Evolutionary conservation across 2,888 invertebrate species (phyloP).

Genomic region (Deilephila porcellus): DNA sequence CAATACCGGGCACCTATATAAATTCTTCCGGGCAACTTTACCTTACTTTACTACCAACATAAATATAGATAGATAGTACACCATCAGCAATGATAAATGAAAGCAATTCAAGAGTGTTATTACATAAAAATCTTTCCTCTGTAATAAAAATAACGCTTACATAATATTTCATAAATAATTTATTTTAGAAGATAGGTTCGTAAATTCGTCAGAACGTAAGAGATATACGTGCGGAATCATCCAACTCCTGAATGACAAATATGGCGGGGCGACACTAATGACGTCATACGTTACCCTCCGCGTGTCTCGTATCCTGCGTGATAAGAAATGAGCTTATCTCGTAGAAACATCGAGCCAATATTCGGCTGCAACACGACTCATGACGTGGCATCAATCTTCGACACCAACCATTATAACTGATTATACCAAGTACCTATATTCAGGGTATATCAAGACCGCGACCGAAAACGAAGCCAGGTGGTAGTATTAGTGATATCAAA

Average conservation of each 20-base stretch:
- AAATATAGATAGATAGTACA: too few species aligned
- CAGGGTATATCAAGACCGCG: too few species aligned
- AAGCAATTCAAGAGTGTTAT: too few species aligned
- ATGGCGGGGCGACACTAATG: constrained; percentile 46
- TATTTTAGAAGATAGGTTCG: not conserved
- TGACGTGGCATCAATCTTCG: not conserved
- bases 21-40: too few species aligned
- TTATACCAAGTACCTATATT: not conserved
- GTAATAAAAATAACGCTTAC: not conserved
- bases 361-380: constrained; percentile 46
- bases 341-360: constrained; percentile 62
- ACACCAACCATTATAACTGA: not conserved
- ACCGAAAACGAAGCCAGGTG: too few species aligned
- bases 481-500: too few species aligned
- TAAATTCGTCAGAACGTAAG: not conserved
- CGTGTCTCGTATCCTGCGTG: constrained; percentile 47
- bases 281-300: constrained; percentile 56
- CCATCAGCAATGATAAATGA: too few species aligned
- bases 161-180: not conserved
- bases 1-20: too few species aligned
- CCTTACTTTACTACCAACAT: too few species aligned
- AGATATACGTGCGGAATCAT: constrained; percentile 11
- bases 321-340: constrained; percentile 72
- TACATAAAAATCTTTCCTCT: too few species aligned
- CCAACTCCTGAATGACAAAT: constrained; percentile 35